Conservation (phyloP, 2,113 vertebrate genomes). For the Engraulis encrasicolus region DNA sequence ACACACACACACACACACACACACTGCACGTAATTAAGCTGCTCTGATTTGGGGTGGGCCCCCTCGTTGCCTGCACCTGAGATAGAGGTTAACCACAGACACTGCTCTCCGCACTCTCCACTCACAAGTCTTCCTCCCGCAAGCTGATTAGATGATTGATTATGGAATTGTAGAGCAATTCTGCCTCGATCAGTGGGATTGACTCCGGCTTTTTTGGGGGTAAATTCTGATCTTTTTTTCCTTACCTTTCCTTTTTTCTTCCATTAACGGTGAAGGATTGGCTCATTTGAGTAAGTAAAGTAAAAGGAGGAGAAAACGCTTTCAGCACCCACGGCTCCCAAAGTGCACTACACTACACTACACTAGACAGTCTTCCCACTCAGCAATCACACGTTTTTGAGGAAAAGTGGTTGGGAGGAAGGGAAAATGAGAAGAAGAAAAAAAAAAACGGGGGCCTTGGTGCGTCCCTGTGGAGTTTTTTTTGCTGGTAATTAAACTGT, state of each 20-base stretch:
- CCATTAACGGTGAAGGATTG: constrained; percentile 1
- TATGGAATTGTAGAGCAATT: constrained; percentile 18
- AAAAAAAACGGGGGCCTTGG: constrained; percentile 27
- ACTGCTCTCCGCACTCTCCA: background rate
- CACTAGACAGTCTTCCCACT: constrained; percentile 58
- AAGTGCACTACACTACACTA: too few relatives aligned
- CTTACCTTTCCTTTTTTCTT: background rate
- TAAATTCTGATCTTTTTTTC: background rate
- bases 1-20: too few relatives aligned
- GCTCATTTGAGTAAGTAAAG: constrained; percentile 4
- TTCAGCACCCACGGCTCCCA: background rate
- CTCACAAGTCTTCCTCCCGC: background rate
- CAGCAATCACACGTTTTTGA: constrained; percentile 61
- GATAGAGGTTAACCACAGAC: background rate
- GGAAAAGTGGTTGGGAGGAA: too few relatives aligned
- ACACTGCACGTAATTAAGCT: background rate
- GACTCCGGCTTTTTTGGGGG: background rate
- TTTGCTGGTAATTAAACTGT: constrained; percentile 66
- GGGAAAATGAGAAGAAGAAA: constrained; percentile 58
- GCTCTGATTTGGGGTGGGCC: background rate
- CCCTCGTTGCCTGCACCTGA: background rate
- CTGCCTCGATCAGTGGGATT: constrained; percentile 11
- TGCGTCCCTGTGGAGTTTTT: constrained; percentile 59
- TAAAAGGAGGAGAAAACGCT: too few relatives aligned
- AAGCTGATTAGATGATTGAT: background rate